Conservation (phyloP, 1,140 invertebrate genomes). For the Portunus trituberculatus region DNA sequence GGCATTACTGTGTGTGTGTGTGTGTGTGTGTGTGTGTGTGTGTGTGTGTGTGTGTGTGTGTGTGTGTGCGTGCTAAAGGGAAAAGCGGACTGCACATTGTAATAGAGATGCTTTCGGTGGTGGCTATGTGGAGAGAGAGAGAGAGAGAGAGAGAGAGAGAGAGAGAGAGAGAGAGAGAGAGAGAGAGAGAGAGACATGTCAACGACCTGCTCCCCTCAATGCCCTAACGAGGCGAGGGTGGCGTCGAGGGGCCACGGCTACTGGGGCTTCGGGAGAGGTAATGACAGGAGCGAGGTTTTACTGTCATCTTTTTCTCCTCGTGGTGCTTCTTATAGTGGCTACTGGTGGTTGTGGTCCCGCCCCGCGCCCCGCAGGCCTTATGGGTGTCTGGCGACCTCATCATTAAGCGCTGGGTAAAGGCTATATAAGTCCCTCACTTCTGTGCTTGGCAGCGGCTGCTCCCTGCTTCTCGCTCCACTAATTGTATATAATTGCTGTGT, state of each 20-base stretch:
- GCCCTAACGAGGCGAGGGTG: neutral
- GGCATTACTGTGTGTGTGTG: no score
- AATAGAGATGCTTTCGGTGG: no score
- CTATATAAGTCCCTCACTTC: neutral
- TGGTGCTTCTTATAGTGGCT: neutral
- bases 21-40: no score
- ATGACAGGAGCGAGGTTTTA: neutral
- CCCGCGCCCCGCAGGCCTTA: neutral
- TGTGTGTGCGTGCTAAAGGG: no score
- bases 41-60: no score
- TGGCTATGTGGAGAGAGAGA: no score
- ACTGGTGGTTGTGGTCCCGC: neutral
- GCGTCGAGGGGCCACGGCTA: neutral
- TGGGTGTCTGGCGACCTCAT: neutral
- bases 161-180: constrained; percentile 17
- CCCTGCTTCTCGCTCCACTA: no score
- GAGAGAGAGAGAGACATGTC: constrained; percentile 20
- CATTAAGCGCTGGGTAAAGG: neutral
- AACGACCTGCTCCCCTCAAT: neutral
- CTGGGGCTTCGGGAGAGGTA: neutral
- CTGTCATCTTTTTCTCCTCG: neutral
- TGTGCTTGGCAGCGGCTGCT: no score
- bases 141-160: neutral
- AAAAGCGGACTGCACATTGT: no score
- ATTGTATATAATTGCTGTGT: no score